Evolutionary conservation across 2,113 vertebrate species (phyloP).

Genomic region (Channa argus): DNA sequence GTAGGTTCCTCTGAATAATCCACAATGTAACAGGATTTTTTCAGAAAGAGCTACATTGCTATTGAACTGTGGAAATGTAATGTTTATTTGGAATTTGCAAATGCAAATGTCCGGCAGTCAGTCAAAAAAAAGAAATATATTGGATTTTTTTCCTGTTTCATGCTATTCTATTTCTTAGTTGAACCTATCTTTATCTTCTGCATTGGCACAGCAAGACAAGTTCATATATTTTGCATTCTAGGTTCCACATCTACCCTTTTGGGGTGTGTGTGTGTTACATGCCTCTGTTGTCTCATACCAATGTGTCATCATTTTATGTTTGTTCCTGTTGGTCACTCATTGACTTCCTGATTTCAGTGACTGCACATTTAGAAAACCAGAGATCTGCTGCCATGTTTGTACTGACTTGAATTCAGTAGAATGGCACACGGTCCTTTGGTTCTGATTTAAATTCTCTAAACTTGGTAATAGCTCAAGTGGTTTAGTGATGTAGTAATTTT

Average conservation of each 20-base stretch:
- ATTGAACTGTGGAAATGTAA: no score
- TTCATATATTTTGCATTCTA: neutral
- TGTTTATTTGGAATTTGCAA: no score
- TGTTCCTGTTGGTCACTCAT: constrained; percentile 16
- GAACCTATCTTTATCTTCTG: neutral
- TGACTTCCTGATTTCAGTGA: constrained; percentile 20
- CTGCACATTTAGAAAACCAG: constrained; percentile 16
- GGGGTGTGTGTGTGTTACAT: constrained; percentile 2
- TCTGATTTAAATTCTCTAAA: neutral
- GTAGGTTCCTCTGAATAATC: no score
- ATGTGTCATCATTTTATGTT: constrained; percentile 17
- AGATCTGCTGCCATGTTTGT: constrained; percentile 13
- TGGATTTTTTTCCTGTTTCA: neutral
- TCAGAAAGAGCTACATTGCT: no score
- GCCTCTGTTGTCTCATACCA: neutral
- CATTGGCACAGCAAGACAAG: neutral
- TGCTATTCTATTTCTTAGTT: neutral
- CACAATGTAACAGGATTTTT: no score
- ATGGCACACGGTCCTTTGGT: neutral
- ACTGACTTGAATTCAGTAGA: neutral
- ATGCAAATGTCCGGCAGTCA: neutral
- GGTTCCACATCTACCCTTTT: neutral
- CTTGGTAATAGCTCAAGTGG: neutral
- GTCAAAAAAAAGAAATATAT: neutral
- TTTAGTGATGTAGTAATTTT: neutral